These are phyloP conservation scores for Amblyopsis rosae DNA, from an alignment of 2,113 vertebrate species.

Conservation along the genomic window DNA sequence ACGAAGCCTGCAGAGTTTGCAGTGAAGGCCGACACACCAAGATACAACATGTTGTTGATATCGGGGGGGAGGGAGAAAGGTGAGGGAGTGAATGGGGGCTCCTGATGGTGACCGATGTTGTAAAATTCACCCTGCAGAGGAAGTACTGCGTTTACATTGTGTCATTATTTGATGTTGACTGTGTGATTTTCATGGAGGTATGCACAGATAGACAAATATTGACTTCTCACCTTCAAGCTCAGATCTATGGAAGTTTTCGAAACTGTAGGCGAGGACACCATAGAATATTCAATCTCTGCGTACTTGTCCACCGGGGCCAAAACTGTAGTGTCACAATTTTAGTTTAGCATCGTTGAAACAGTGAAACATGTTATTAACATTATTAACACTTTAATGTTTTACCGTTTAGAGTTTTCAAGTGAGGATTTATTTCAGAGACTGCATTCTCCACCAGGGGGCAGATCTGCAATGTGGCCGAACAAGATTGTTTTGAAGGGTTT, in stretches of 20 bases:
- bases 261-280: conserved; percentile 68
- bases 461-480: conserved; percentile 64
- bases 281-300: conserved; percentile 78
- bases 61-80: conserved; percentile 62
- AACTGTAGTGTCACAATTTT: conserved; percentile 51
- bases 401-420: conserved; percentile 78
- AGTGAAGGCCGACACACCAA: conserved; percentile 73
- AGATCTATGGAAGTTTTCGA: conserved; percentile 61
- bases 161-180: background rate
- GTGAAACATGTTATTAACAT: background rate
- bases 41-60: conserved; percentile 71
- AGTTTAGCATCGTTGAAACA: background rate
- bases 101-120: conserved; percentile 71
- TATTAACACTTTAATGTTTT: conserved; percentile 4
- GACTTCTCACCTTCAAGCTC: conserved; percentile 68
- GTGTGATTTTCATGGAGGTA: background rate
- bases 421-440: conserved; percentile 64
- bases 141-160: background rate
- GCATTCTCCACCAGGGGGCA: conserved; percentile 67
- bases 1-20: conserved; percentile 76
- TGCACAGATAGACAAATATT: background rate
- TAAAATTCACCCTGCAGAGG: conserved; percentile 76
- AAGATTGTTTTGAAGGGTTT: background rate
- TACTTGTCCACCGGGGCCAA: conserved; percentile 73
- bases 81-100: conserved; percentile 69